Percentiles rank a stretch among this genome's conserved stretches.
Evolutionary conservation across 2,888 invertebrate species (phyloP).

Genomic region (Coecobrya sp.): DNA sequence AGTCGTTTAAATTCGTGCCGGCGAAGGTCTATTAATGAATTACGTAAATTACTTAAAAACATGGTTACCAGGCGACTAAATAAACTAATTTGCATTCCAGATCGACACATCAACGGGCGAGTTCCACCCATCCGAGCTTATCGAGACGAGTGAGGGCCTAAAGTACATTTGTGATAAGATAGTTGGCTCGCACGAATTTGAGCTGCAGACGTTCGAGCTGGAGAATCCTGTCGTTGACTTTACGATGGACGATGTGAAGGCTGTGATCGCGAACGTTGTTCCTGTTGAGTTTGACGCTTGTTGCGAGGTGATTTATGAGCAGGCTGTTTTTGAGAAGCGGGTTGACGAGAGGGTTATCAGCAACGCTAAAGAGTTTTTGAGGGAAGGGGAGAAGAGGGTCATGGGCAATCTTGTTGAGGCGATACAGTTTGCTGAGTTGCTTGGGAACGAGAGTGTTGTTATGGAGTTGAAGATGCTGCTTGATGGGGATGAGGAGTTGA

Average conservation of each 20-base stretch:
- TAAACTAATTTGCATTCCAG: not conserved
- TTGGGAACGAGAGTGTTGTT: constrained; percentile 76
- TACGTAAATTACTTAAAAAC: too few relatives aligned
- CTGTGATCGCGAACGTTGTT: constrained; percentile 61
- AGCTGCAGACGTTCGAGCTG: constrained; percentile 78
- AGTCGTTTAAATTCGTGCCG: constrained; percentile 87
- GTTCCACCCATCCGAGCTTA: constrained; percentile 82
- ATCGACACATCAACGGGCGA: constrained; percentile 51
- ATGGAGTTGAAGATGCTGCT: constrained; percentile 71
- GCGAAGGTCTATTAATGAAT: constrained; percentile 65
- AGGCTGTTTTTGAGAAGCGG: constrained; percentile 62
- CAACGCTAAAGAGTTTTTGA: constrained; percentile 33
- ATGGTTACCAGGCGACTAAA: not conserved
- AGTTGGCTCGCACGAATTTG: constrained; percentile 66
- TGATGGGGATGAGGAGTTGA: constrained; percentile 67
- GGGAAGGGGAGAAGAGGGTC: not conserved
- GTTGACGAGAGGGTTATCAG: constrained; percentile 60
- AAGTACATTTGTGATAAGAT: constrained; percentile 77
- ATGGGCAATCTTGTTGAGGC: constrained; percentile 54
- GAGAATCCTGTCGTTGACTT: constrained; percentile 78
- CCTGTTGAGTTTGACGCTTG: constrained; percentile 56
- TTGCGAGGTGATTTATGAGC: constrained; percentile 55
- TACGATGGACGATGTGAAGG: constrained; percentile 69
- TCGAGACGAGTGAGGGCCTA: constrained; percentile 83
- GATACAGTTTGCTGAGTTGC: constrained; percentile 68